Evolutionary conservation across 2,113 vertebrate species (phyloP), one percentile per base, ranked within the genome.

Genomic region (Etheostoma spectabile): DNA sequence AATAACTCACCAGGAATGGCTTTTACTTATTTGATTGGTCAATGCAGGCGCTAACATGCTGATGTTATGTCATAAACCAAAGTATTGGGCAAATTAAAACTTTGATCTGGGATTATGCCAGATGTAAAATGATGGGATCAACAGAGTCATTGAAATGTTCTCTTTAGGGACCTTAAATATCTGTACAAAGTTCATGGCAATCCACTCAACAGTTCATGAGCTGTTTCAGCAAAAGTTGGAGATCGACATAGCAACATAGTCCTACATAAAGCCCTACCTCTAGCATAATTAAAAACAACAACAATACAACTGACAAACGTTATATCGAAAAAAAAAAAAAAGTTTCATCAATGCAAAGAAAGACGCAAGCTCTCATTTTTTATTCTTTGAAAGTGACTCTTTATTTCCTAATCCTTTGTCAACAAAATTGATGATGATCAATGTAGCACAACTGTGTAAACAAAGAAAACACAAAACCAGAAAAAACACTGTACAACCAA

Each of bases 401-500:
- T 63, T 46, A 7, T 22, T 38, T 52, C 35, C 15, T 10, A 61
- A 77, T 8, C 6, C 1, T 65, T 49, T 0, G 8, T 45, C 53
- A 42, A 16, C 16, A 55, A n/a, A 75, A 53, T 30, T 30, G 18
- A 22, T 66, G 35, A 68, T 70, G 46, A 65, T 74, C 52, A 60
- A 13, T 74, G 57, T 6, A 18, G n/a, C 35, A 21, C 59, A 77
- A 12, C 45, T 53, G 61, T 79, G 70, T 10, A 42, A 30, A 42
- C 16, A 38, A 53, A 45, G 42, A 62, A 46, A 12, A 73, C 22
- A 14, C 4, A n/a, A n/a, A n/a, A 16, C 35, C 16, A 62, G 48
- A 55, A 8, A 61, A 73, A 42, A 11, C 38, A 16, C 4, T 13
- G 57, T 14, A 21, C 46, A 51, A 21, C 16, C 2, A 52, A 68